Base-by-base conservation (phyloP, 2,888 invertebrate species). In the Ellobium chinense region DNA sequence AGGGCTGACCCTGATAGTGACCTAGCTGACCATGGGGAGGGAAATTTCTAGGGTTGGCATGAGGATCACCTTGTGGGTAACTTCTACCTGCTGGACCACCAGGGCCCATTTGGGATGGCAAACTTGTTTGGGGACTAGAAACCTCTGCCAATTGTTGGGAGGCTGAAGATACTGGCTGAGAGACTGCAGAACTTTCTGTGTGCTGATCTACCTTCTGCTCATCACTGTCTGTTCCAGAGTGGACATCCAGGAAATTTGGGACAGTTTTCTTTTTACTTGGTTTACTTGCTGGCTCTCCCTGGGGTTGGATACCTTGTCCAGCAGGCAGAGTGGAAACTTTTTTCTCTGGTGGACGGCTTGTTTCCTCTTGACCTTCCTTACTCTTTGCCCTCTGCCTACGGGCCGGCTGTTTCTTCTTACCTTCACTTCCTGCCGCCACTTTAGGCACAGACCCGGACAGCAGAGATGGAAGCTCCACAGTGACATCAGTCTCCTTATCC, bases 221-320 rank as follows among this genome's bases (percentile, higher is more conserved):
- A 69, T 70, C 70, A 78, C 70, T 63, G 14, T 36, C 83, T 81
- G 69, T 84, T 81, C 78, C 85, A 79, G 75, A 75, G 21, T 75
- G 75, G 0, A 80, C 80, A 54, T 75, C 80, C 14, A 80, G 39
- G 46, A 80, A 80, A 54, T 80, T 80, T 18, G 80, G 80, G 27
- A 80, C 62, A n/a, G 75, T 80, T 37, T 75, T 75, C 31, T 75
- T 80, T 54, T 75, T 80, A 24, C 63, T 65, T 18, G 63, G 12
- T 34, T 69, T 78, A 21, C 65, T 65, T 46, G 31, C 9, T 31
- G 37, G 7, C n/a, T n/a, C n/a, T 46, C 46, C 46, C 27, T 34
- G n/a, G 5, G 63, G 29, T 27, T 56, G 62, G 31, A 37, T 24
- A 37, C 12, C 29, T 21, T 63, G 27, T 29, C n/a, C 46, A 12